Percentiles rank a stretch among this genome's conserved stretches.
These are phyloP conservation scores for Pseudolycoriella hygida DNA, from an alignment of 2,888 invertebrate genomes.

Conservation along the genomic window DNA sequence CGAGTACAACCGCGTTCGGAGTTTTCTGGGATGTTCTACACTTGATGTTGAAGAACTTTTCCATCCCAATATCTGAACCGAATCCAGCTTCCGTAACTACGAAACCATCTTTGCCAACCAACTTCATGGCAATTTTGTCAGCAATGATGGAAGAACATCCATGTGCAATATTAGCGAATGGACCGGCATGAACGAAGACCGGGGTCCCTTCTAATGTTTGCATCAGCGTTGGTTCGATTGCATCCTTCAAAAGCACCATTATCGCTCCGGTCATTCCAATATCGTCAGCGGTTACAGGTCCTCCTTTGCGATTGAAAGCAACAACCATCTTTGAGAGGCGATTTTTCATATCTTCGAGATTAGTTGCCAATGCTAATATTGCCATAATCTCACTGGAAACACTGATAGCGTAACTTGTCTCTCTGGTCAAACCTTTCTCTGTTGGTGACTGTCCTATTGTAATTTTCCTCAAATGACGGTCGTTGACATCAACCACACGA, in stretches of 20 bases:
- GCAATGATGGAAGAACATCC: slow-evolving; percentile 94
- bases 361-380: slow-evolving; percentile 73
- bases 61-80: slow-evolving; percentile 97
- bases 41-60: slow-evolving; percentile 96
- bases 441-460: slow-evolving; percentile 84
- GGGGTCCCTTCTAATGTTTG: slow-evolving; percentile 93
- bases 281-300: slow-evolving; percentile 80
- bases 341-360: slow-evolving; percentile 72
- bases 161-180: slow-evolving; percentile 98
- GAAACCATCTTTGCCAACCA: slow-evolving; percentile 79
- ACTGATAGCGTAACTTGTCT: slow-evolving; percentile 80
- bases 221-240: slow-evolving; percentile 91
- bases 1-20: slow-evolving; percentile 83
- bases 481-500: slow-evolving; percentile 80
- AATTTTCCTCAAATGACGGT: slow-evolving; percentile 85
- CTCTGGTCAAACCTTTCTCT: slow-evolving; percentile 72
- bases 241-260: slow-evolving; percentile 83
- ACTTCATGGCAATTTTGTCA: slow-evolving; percentile 81
- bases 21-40: slow-evolving; percentile 71
- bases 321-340: slow-evolving; percentile 82
- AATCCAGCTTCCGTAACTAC: slow-evolving; percentile 98
- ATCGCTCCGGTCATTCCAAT: slow-evolving; percentile 90
- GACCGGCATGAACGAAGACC: slow-evolving; percentile 92
- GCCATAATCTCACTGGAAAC: slow-evolving; percentile 99
- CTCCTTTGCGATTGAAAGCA: slow-evolving; percentile 60